phyloP scores from a whole-genome alignment of 2,797 vertebrate species.

The Anableps anableps region DNA sequence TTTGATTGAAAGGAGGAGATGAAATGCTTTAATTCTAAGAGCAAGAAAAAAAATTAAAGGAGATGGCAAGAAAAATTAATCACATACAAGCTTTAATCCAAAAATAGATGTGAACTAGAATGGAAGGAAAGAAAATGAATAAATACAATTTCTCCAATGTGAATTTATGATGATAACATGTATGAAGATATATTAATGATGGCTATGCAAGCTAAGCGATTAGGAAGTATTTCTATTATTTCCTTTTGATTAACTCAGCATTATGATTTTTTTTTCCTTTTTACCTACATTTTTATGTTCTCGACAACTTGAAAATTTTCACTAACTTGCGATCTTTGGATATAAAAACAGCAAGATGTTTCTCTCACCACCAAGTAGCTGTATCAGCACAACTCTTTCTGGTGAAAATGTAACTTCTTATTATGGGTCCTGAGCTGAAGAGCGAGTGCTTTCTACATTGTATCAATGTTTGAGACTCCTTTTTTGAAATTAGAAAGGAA shows the following conservation, averaged over 20 bases:
- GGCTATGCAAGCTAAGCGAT: constrained; percentile 36
- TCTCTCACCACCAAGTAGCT: background rate
- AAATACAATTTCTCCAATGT: constrained; percentile 9
- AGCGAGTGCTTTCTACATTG: background rate
- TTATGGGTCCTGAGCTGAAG: background rate
- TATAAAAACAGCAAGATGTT: background rate
- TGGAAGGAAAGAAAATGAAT: constrained; percentile 7
- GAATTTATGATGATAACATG: constrained; percentile 21
- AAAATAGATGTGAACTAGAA: background rate
- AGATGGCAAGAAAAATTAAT: constrained; percentile 3
- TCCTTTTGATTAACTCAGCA: constrained; percentile 19
- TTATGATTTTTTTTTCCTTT: background rate
- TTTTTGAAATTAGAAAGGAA: background rate
- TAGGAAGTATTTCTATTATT: constrained; percentile 29
- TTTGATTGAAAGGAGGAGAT: constrained; percentile 24
- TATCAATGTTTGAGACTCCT: background rate
- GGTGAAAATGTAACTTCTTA: background rate
- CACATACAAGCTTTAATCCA: background rate
- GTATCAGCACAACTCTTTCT: background rate
- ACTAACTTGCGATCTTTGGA: background rate
- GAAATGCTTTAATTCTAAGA: constrained; percentile 47
- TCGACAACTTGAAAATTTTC: background rate
- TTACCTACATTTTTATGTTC: background rate
- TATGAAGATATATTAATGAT: constrained; percentile 17
- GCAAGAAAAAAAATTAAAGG: constrained; percentile 13